phyloP scores from a whole-genome alignment of 2,113 vertebrate genomes.

The Isurus oxyrinchus region DNA sequence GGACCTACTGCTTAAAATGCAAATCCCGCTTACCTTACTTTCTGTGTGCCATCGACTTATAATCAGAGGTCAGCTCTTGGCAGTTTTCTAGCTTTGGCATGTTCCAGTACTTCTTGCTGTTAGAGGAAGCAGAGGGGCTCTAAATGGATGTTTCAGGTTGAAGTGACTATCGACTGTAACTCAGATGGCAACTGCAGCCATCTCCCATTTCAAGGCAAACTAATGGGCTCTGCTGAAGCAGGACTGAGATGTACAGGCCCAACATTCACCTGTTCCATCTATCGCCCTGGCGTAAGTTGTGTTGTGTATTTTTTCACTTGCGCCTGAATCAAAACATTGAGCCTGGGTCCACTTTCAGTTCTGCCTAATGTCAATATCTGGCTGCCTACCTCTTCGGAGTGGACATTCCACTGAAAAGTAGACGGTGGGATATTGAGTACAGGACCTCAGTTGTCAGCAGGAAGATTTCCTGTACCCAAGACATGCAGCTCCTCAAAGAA shows the following conservation, averaged over 20 bases:
- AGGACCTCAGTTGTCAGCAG: not conserved
- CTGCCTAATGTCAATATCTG: not conserved
- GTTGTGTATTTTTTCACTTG: not conserved
- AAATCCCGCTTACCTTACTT: not conserved
- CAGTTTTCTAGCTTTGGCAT: not conserved
- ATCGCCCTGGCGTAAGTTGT: not conserved
- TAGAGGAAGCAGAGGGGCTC: not conserved
- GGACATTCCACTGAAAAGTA: not conserved
- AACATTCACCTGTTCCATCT: not conserved
- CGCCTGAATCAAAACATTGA: not conserved
- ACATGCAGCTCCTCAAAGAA: not conserved
- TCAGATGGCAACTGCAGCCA: not conserved
- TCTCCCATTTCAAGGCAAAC: not conserved
- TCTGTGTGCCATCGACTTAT: not conserved
- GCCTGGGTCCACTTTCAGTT: not conserved
- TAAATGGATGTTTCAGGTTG: not conserved
- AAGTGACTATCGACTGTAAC: not conserved
- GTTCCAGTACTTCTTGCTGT: not conserved
- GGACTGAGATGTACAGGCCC: not conserved
- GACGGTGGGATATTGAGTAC: not conserved
- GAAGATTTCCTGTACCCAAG: not conserved
- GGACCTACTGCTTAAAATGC: not conserved
- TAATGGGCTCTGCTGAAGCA: not conserved
- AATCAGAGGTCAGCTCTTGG: not conserved
- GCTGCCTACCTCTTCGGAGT: not conserved